Conservation (phyloP, 2,888 invertebrate species). For the Mayetiola destructor region DNA sequence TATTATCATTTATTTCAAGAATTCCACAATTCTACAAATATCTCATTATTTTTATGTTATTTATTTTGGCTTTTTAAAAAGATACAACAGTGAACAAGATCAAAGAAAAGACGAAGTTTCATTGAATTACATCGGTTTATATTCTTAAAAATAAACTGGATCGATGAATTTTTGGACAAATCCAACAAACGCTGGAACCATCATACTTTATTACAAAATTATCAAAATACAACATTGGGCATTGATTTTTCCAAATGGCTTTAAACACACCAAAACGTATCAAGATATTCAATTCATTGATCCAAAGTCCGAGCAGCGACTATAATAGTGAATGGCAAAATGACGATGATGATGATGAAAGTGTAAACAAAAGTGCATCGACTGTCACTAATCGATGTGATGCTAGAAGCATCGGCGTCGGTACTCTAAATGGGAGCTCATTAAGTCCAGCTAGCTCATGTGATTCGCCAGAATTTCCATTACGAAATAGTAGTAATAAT, state of each 20-base stretch:
- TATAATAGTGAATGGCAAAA: neutral
- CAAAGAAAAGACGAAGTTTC: too few relatives aligned
- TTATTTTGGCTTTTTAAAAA: too few relatives aligned
- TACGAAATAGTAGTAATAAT: conserved; percentile 9
- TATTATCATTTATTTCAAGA: neutral
- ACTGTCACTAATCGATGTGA: neutral
- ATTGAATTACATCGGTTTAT: too few relatives aligned
- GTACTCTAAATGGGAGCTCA: conserved; percentile 11
- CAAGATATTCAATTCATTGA: conserved; percentile 14
- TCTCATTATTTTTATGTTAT: too few relatives aligned
- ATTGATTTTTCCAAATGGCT: conserved; percentile 14
- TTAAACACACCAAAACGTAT: conserved; percentile 18
- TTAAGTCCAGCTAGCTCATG: conserved; percentile 34
- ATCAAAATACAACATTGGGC: too few relatives aligned
- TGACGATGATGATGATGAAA: neutral
- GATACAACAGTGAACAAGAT: too few relatives aligned
- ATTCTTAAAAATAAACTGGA: too few relatives aligned
- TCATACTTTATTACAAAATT: too few relatives aligned
- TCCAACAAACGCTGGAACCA: too few relatives aligned
- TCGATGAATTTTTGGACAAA: too few relatives aligned
- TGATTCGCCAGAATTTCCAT: conserved; percentile 30
- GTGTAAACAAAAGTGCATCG: conserved; percentile 4
- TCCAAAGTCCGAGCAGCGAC: conserved; percentile 14
- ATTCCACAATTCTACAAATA: neutral
- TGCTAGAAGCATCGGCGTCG: conserved; percentile 2